Evolutionary conservation across 2,113 vertebrate genomes (phyloP).

Genomic region (Rhea pennata): DNA sequence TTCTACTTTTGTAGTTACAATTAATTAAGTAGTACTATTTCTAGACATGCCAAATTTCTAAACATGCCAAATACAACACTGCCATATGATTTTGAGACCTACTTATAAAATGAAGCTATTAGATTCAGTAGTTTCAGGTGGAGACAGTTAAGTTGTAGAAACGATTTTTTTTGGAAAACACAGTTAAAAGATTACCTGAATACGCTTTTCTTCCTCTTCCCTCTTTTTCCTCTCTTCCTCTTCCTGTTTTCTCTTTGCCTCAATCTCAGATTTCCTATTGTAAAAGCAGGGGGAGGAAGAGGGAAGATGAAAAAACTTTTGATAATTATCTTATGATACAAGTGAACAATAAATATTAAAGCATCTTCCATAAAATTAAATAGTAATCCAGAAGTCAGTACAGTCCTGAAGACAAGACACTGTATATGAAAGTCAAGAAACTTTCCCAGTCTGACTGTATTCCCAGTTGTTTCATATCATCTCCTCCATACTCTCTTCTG

Average conservation of each 20-base stretch:
- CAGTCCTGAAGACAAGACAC: neutral
- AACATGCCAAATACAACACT: neutral
- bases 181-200: constrained; percentile 81
- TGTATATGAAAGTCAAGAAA: neutral
- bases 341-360: neutral
- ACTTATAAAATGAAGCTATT: neutral
- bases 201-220: constrained; percentile 89
- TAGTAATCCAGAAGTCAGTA: neutral
- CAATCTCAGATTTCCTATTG: constrained; percentile 93
- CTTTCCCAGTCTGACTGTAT: neutral
- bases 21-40: neutral
- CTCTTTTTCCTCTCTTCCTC: constrained; percentile 94
- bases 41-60: neutral
- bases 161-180: neutral
- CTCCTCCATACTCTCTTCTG: neutral
- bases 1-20: neutral
- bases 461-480: neutral
- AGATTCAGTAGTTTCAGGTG: neutral
- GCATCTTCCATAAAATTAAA: neutral
- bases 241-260: constrained; percentile 92
- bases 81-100: neutral
- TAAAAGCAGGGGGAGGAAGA: neutral
- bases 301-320: neutral
- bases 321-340: neutral
- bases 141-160: neutral